A percentile compares a stretch with the other conserved stretches of the same genome.
phyloP scores from a whole-genome alignment of 2,113 vertebrate genomes.

The Ursus arctos region DNA sequence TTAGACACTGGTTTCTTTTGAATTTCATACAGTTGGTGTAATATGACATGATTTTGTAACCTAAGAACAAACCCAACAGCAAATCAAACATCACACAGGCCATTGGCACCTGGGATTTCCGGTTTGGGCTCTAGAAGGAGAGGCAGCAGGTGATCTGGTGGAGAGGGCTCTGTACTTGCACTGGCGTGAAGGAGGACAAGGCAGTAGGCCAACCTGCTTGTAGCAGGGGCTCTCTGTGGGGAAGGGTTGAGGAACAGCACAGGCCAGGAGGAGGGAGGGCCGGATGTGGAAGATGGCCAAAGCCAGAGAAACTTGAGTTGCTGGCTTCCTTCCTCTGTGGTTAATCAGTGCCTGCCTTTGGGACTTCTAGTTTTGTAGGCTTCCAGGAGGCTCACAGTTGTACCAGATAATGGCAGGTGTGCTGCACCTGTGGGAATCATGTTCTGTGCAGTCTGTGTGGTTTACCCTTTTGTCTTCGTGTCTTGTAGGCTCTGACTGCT shows the following conservation, averaged over 20 bases:
- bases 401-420: fast-evolving
- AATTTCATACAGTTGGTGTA: neutral
- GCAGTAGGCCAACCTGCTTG: neutral
- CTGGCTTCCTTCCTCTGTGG: neutral
- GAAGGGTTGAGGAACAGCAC: neutral
- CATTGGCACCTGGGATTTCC: neutral
- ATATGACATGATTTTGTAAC: neutral
- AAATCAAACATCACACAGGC: neutral
- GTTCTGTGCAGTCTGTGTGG: fast-evolving
- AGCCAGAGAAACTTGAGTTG: neutral
- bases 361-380: neutral
- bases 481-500: conserved; percentile 88
- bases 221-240: neutral
- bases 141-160: neutral
- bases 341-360: neutral
- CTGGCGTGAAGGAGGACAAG: neutral
- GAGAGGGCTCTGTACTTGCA: neutral
- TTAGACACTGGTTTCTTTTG: neutral
- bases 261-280: neutral
- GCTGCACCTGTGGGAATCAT: neutral
- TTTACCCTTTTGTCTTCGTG: conserved; percentile 4
- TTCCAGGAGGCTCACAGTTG: fast-evolving
- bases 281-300: neutral
- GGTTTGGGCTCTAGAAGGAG: neutral
- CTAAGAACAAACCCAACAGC: neutral